Base-by-base conservation (phyloP, 2,888 invertebrate species). In the Anorthoa munda region DNA sequence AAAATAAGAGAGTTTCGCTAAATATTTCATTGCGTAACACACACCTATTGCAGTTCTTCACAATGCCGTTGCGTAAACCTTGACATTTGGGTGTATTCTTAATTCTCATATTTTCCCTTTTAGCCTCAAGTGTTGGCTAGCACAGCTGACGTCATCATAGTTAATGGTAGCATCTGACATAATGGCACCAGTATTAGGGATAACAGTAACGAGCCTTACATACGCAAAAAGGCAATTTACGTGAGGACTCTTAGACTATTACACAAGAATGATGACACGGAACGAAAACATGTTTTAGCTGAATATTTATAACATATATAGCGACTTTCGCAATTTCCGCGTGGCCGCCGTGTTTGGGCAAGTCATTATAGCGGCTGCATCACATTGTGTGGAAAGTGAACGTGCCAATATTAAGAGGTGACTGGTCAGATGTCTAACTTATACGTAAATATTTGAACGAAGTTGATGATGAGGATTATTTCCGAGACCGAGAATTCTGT, bases 1-100 rank as follows among this genome's bases (percentile, higher is more conserved):
- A 94, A 94, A 93, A 93, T 93, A 93, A 92, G 93, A 92, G 91
- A 92, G 93, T 93, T 92, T 92, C 90, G 93, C 94, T 94, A 93
- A 94, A 94, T 93, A 93, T 93, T 85, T 90, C 86, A 93, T 95
- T 95, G 86, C 93, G 88, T 88, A 95, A 94, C 88, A 80, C 79
- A 87, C 91, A 90, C 90, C 90, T 91, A 92, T 91, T 91, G 91
- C 92, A 84, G 82, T 84, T 87, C 77, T 77, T 89, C 89, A 92
- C 91, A 92, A 92, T 92, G 87, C 88, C 66, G 86, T 95, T 95
- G 92, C 94, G 92, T 92, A 94, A 92, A 93, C 92, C 91, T 93
- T 94, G 94, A 95, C 93, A 93, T 94, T 94, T 86, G 60, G 88
- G 70, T 82, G 66, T 83, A 83, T 74, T 81, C 79, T 83, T 69